Evolutionary conservation across 2,113 vertebrate genomes (phyloP), one percentile per base, ranked within the genome.

Genomic region (Phasianus colchicus): DNA sequence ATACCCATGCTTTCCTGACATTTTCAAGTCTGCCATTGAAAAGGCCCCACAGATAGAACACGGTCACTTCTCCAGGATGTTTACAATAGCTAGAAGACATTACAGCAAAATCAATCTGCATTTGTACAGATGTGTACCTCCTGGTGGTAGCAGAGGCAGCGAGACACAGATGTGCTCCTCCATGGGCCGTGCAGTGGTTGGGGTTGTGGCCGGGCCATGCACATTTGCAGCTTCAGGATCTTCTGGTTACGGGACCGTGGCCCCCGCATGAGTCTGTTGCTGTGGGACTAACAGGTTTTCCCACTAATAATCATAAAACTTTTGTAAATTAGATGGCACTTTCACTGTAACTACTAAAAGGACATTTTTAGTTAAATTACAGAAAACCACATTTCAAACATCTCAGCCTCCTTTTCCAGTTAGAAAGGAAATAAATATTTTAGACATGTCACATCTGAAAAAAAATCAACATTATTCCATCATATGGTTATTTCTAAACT

Each of bases 161-260:
- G 5, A 42, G 24, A 32, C 47, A 64, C 20, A 6, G 7, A 3
- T 25, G 27, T 80, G 7, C 83, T 74, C 34, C 82, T 77, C 42
- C 55, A 13, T 0, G 2, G 38, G 50, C 38, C 40, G 73, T 21
- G 47, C 52, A 84, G 36, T n/a, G 70, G 19, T 18, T 4, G 15
- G 4, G 11, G 32, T 30, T 32, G 29, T 30, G 54, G 54, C 17
- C 6, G 6, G 54, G 17, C 29, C 30, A 19, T 9, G 29, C 9
- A 10, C 54, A 17, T 32, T 19, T 32, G 30, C 52, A 6, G 45
- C 4, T 27, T 30, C 30, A 69, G 40, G 30, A 64, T 73, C 43
- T 54, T 45, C 43, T 57, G 48, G 18, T n/a, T 3, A 55, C 43
- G 32, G 43, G 19, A 30, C 17, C 13, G 1, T 0, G 0, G 43